Percentiles rank a stretch among this genome's conserved stretches.
phyloP scores from a whole-genome alignment of 2,113 vertebrate species.

The Silurus glanis region DNA sequence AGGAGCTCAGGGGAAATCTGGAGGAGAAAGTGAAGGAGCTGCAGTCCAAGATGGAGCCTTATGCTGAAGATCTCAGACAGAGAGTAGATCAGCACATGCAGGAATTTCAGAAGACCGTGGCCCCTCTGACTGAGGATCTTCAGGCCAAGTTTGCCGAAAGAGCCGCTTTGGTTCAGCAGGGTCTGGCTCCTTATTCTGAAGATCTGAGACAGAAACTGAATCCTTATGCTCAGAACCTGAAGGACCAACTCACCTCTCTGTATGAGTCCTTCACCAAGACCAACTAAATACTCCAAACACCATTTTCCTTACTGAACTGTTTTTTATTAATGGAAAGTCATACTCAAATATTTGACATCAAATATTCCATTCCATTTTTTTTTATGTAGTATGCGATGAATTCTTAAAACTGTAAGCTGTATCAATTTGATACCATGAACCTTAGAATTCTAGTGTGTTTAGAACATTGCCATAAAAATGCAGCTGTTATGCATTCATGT shows the following conservation, averaged over 20 bases:
- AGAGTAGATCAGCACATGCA: slow-evolving; percentile 64
- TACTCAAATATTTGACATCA: too few relatives aligned
- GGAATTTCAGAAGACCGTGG: slow-evolving; percentile 66
- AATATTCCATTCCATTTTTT: too few relatives aligned
- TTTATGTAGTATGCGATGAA: too few relatives aligned
- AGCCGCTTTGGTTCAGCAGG: slow-evolving; percentile 62
- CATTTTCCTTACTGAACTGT: too few relatives aligned
- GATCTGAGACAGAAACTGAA: slow-evolving; percentile 60
- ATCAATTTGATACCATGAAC: too few relatives aligned
- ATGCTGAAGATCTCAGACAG: slow-evolving; percentile 59
- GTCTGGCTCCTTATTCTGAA: slow-evolving; percentile 64
- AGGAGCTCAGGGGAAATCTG: too few relatives aligned
- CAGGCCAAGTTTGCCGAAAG: slow-evolving; percentile 61
- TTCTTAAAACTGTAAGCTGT: too few relatives aligned
- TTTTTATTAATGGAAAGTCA: too few relatives aligned
- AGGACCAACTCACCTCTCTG: slow-evolving; percentile 55
- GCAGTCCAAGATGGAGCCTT: slow-evolving; percentile 63
- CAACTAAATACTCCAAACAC: slow-evolving; percentile 48
- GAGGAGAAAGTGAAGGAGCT: slow-evolving; percentile 59
- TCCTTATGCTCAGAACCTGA: slow-evolving; percentile 66
- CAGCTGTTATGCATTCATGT: too few relatives aligned
- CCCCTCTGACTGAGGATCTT: slow-evolving; percentile 64
- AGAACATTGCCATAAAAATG: too few relatives aligned
- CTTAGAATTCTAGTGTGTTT: too few relatives aligned
- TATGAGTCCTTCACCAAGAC: slow-evolving; percentile 60